Base-by-base conservation (phyloP, 2,113 vertebrate species). In the Probosciger aterrimus region DNA sequence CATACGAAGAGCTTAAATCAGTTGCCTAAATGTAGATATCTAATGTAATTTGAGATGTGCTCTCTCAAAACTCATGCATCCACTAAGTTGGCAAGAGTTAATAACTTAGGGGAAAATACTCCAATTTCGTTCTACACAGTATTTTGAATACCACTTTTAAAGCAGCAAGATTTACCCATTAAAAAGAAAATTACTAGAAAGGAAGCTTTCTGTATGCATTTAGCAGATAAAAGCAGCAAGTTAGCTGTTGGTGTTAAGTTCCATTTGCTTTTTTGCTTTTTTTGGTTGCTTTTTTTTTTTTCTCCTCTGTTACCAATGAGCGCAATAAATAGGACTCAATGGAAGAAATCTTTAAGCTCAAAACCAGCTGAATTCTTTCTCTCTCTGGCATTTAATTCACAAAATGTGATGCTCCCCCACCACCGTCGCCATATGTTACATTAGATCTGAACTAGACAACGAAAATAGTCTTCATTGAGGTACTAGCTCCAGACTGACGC, bases 1-100 rank as follows among this genome's bases (percentile, higher is more conserved):
- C 55, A 81, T 71, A 88, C 18, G 74, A 94, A 88, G 69, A 44
- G 33, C 39, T 95, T 75, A 83, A 92, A 93, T 84, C 55, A 75
- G 46, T 75, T 75, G 63, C 46, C 33, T 81, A 88, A 92, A 75
- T 5, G 6, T 49, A 93, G 80, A 57, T 50, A 71, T 39, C 46
- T 83, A 49, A 69, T 31, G 68, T 70, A 90, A 93, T 71, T 78
- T 81, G 73, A 83, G 82, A 92, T 59, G 55, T 2, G 44, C 19
- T 71, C 19, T 74, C 46, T 73, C 52, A 64, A 8, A 92, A 59
- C 14, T 43, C 35, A 46, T 33, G 16, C 5, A 53, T 70, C 25
- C 33, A 52, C 35, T 39, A 50, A 46, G 5, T 18, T 83, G 28
- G 68, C 15, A 92, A 70, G 49, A 63, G 50, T 86, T 88, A 92